Evolutionary conservation across 2,113 vertebrate species (phyloP), one percentile per base, ranked within the genome.

Genomic region (Pavo muticus): DNA sequence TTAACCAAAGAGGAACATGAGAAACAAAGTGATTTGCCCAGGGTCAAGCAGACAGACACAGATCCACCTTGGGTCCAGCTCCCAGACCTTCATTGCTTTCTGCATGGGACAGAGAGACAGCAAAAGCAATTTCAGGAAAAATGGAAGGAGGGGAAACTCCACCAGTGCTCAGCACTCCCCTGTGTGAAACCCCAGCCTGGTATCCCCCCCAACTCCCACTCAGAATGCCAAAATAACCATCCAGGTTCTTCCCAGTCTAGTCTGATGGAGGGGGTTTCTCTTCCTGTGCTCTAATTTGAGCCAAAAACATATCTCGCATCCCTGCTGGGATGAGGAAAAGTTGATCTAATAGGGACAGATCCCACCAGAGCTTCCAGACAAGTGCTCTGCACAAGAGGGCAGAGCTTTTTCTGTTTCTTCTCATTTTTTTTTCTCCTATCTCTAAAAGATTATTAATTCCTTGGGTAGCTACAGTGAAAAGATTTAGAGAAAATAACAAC

Each of bases 201-300:
- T 63, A 18, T 69, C 21, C 25, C 2, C 18, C 52, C 5, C 2
- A 2, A 54, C 48, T 82, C 75, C 67, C 67, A 30, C 63, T 57
- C 0, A 1, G 65, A 87, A 89, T 16, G 21, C 40, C 42, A 19
- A 67, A 87, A 89, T 4, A 72, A 18, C 14, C 7, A 18, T 82
- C 82, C 82, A 54, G 90, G 93, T 93, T 93, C 88, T 94, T 96
- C 90, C 88, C 85, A 7, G 2, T 24, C 25, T 9, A 2, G 17
- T 39, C 48, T 0, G 0, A 70, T 29, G 68, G 75, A 73, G 23
- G 39, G 59, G 3, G 2, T 21, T 88, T 91, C 82, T 92, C 71
- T 94, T 82, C 25, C 48, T 9, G 37, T 52, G 19, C 84, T 57
- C 40, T n/a, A 14, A 32, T 40, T 47, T 0, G 0, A 90, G 63